Conservation (phyloP, 1,140 invertebrate species). For the Lepidurus arcticus region DNA sequence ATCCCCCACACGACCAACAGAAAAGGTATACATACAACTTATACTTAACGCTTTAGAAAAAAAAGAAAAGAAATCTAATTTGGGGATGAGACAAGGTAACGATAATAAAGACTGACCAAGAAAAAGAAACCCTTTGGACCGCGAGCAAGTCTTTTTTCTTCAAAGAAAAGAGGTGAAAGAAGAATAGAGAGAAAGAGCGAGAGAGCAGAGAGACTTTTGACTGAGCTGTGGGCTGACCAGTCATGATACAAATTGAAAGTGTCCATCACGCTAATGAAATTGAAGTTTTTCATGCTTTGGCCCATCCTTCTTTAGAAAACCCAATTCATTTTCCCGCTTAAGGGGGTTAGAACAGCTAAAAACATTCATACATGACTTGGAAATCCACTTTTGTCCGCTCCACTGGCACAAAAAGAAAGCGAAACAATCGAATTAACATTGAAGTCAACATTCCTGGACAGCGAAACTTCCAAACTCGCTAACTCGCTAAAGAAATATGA, state of each 20-base stretch:
- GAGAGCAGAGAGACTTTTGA: not conserved
- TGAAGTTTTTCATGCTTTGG: conserved; percentile 22
- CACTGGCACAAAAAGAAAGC: not conserved
- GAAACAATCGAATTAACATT: not conserved
- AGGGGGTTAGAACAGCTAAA: not conserved
- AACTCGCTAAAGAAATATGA: not conserved
- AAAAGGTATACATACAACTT: not conserved
- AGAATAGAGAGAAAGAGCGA: conserved; percentile 18
- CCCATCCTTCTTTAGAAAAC: not conserved
- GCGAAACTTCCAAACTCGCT: not conserved
- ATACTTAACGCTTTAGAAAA: not conserved
- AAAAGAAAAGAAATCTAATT: conserved; percentile 3
- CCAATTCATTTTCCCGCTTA: not conserved
- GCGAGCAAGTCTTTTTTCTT: conserved; percentile 22
- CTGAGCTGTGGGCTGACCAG: conserved; percentile 32
- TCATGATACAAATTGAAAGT: conserved; percentile 36
- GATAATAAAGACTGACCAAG: conserved; percentile 19
- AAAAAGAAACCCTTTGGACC: not conserved
- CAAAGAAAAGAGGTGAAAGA: conserved; percentile 28
- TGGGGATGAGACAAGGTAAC: conserved; percentile 16
- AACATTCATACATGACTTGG: not conserved
- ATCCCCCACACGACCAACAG: not conserved
- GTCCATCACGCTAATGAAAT: conserved; percentile 36
- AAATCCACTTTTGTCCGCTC: not conserved
- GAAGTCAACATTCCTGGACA: not conserved